Conservation (phyloP, 1,140 invertebrate genomes). For the Psix sp. region DNA sequence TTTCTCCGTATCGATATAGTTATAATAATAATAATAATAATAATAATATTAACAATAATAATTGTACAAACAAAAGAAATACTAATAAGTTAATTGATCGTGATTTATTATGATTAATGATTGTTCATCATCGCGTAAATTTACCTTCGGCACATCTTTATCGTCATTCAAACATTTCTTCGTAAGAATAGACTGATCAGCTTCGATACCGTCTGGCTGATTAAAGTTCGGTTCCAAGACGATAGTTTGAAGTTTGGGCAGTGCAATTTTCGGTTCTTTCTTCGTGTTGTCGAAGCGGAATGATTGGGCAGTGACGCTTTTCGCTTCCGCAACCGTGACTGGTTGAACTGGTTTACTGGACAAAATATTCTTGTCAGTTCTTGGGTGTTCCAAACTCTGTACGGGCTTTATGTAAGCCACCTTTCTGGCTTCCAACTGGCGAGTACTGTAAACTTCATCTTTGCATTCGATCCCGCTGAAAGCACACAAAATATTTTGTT, state of each 20-base stretch:
- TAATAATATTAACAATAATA: no score
- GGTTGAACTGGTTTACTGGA: slow-evolving; percentile 17
- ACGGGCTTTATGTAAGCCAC: slow-evolving; percentile 31
- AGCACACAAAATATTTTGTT: slow-evolving; percentile 59
- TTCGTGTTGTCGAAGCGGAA: slow-evolving; percentile 43
- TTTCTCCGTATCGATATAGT: no score
- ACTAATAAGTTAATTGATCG: not conserved
- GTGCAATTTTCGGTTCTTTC: slow-evolving; percentile 39
- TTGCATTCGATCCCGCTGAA: slow-evolving; percentile 91
- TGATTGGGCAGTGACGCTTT: slow-evolving; percentile 47
- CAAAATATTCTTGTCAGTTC: slow-evolving; percentile 17
- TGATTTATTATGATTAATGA: no score
- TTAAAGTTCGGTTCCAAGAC: slow-evolving; percentile 19
- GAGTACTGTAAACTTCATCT: slow-evolving; percentile 89
- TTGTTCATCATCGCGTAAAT: no score
- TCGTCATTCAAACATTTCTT: slow-evolving; percentile 23
- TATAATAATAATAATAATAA: no score
- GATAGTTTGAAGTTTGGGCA: slow-evolving; percentile 30
- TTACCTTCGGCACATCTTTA: slow-evolving; percentile 22
- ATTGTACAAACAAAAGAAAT: no score
- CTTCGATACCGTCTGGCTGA: slow-evolving; percentile 17
- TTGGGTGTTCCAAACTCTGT: slow-evolving; percentile 17
- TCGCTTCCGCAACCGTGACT: slow-evolving; percentile 28
- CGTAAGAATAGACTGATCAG: not conserved
- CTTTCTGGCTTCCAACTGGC: slow-evolving; percentile 78